A percentile compares a stretch with the other conserved stretches of the same genome.
phyloP scores from a whole-genome alignment of 23 tunicate genomes.

The Phallusia fumigata region DNA sequence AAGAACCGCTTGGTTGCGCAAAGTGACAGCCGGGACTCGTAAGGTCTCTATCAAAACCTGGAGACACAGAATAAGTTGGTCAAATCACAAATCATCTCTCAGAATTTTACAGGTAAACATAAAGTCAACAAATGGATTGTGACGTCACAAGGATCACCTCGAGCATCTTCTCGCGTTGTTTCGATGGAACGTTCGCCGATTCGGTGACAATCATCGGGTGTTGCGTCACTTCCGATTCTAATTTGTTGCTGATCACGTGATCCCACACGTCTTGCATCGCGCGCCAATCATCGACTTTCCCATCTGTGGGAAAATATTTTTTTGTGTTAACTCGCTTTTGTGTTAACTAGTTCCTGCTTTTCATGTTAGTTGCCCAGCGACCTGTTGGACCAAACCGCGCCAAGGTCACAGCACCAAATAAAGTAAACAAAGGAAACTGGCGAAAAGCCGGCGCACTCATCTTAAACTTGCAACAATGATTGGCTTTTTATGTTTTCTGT shows the following conservation, averaged over 20 bases:
- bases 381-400: too few species aligned
- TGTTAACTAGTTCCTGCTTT: too few species aligned
- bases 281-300: conserved; percentile 55
- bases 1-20: conserved; percentile 59
- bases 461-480: too few species aligned
- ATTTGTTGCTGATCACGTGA: conserved; percentile 23
- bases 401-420: too few species aligned
- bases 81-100: background rate
- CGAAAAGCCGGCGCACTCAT: too few species aligned
- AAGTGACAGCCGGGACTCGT: conserved; percentile 47
- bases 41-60: conserved; percentile 73
- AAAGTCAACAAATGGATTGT: background rate
- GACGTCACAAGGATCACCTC: conserved; percentile 45
- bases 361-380: too few species aligned
- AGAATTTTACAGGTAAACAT: background rate
- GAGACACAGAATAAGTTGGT: background rate
- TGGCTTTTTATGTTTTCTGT: too few species aligned
- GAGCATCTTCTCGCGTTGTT: conserved; percentile 64
- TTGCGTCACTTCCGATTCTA: conserved; percentile 50
- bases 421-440: too few species aligned
- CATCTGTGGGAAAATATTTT: conserved; percentile 33
- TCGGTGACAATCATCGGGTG: conserved; percentile 71
- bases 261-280: conserved; percentile 36
- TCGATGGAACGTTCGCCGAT: conserved; percentile 30
- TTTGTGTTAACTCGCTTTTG: too few species aligned